These are phyloP conservation scores for Cantharis flavilabris DNA, from an alignment of 2,888 invertebrate genomes.

Conservation along the genomic window DNA sequence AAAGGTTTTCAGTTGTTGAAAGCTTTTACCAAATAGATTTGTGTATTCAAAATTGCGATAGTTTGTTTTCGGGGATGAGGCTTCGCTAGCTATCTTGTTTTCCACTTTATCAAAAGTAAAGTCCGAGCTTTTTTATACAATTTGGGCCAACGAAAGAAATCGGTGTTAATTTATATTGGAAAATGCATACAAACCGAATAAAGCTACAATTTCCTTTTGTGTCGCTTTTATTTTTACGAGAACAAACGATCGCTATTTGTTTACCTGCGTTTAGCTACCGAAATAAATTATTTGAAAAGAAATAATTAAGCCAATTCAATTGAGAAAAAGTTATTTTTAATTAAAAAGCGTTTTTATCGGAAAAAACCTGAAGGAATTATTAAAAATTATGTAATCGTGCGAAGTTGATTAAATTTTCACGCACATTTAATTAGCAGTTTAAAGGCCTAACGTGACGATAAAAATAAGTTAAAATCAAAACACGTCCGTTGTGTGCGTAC, in stretches of 20 bases:
- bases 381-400: slow-evolving; percentile 15
- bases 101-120: background rate
- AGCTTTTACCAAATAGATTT: background rate
- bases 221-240: background rate
- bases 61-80: background rate
- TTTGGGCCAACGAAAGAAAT: background rate
- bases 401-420: slow-evolving; percentile 16
- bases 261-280: background rate
- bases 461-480: slow-evolving; percentile 23
- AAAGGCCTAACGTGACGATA: slow-evolving; percentile 19
- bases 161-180: background rate
- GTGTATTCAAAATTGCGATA: background rate
- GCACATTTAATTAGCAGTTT: slow-evolving; percentile 23
- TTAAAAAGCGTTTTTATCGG: background rate
- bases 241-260: background rate
- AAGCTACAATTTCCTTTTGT: background rate
- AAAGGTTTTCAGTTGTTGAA: background rate
- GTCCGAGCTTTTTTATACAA: background rate
- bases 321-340: background rate
- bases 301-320: background rate
- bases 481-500: slow-evolving; percentile 7
- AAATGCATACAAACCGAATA: background rate
- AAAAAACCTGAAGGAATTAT: background rate
- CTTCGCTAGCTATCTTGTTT: background rate
- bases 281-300: background rate